Evolutionary conservation across 2,888 invertebrate species (phyloP).

Genomic region (Cataglyphis rosenhaueri): DNA sequence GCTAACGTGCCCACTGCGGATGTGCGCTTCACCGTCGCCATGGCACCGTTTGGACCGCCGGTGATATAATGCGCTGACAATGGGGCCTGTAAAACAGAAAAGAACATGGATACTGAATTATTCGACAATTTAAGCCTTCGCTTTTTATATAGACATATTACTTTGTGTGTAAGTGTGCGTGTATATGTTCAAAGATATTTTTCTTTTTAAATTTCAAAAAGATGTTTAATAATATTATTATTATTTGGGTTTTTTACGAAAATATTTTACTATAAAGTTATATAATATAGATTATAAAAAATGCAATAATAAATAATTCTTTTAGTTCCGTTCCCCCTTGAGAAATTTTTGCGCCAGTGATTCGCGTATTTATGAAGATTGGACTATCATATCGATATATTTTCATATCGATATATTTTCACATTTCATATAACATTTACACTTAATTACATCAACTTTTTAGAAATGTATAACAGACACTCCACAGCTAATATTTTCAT

Average conservation of each 20-base stretch:
- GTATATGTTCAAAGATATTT: not conserved
- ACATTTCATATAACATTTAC: slow-evolving; percentile 12
- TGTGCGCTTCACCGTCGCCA: slow-evolving; percentile 87
- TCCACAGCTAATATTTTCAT: slow-evolving; percentile 19
- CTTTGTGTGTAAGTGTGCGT: not conserved
- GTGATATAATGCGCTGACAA: slow-evolving; percentile 84
- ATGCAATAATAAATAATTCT: not conserved
- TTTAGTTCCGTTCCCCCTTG: not conserved
- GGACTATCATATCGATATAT: not conserved
- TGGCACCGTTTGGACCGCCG: slow-evolving; percentile 86
- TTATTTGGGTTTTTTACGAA: not conserved
- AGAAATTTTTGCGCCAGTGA: not conserved
- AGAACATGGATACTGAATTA: not conserved
- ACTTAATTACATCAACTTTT: slow-evolving; percentile 31
- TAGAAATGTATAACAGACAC: slow-evolving; percentile 29
- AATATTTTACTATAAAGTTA: not conserved
- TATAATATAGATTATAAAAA: slow-evolving; percentile 1
- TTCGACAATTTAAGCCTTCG: not conserved
- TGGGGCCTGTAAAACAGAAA: slow-evolving; percentile 79
- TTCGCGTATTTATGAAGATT: not conserved
- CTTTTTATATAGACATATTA: not conserved
- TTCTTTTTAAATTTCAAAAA: not conserved
- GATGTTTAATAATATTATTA: not conserved
- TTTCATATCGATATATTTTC: slow-evolving; percentile 5
- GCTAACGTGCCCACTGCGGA: slow-evolving; percentile 87